These are phyloP conservation scores for Cheumatopsyche charites DNA, from an alignment of 1,140 invertebrate species.

Conservation along the genomic window DNA sequence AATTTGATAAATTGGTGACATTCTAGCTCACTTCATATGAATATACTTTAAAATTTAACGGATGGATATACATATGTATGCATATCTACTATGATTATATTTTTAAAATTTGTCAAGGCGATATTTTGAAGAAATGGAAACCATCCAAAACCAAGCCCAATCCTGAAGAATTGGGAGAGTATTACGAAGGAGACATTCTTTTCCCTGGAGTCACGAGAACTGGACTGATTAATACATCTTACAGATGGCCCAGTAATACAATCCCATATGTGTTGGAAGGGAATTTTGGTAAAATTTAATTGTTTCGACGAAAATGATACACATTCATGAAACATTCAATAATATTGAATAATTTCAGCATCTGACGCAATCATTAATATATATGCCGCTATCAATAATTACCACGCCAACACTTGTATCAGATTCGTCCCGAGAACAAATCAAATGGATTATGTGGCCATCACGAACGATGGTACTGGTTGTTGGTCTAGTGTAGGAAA, in stretches of 20 bases:
- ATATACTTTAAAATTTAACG: no score
- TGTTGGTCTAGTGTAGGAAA: constrained; percentile 83
- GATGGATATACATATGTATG: no score
- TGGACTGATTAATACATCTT: neutral
- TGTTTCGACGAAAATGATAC: no score
- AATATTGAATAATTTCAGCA: no score
- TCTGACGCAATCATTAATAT: no score
- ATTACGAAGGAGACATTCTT: neutral
- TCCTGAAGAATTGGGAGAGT: neutral
- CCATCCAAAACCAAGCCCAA: neutral
- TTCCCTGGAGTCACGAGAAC: no score
- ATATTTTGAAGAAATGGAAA: neutral
- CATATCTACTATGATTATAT: no score
- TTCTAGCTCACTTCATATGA: no score
- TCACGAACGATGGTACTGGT: constrained; percentile 71
- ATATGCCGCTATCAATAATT: constrained; percentile 73
- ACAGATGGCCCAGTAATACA: neutral
- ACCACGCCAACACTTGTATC: constrained; percentile 76
- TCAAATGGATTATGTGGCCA: constrained; percentile 71
- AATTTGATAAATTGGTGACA: no score
- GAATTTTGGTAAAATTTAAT: constrained; percentile 52
- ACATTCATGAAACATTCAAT: no score
- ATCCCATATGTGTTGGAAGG: neutral
- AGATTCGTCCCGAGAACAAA: constrained; percentile 68
- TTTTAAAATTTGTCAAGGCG: neutral